Percentiles rank a stretch among this genome's conserved stretches.
phyloP scores from a whole-genome alignment of 53 echinoderm and acorn worm genomes.

The Paelopatides confundens region DNA sequence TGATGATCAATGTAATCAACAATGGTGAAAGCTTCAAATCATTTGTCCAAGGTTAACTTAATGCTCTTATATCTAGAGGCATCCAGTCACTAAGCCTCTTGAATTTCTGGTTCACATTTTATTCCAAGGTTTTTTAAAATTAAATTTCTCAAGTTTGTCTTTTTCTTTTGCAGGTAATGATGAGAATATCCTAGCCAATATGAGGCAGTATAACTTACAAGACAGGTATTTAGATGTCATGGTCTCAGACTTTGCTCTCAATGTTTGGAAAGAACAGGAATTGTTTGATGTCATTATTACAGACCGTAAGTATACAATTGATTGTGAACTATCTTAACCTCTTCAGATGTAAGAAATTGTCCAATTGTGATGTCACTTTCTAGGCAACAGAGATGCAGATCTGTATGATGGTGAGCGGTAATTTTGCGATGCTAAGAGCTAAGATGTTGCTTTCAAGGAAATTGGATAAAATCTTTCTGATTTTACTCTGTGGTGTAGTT shows the following conservation, averaged over 20 bases:
- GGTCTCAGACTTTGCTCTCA: conserved; percentile 88
- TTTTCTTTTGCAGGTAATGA: conserved; percentile 68
- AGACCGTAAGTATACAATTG: conserved; percentile 75
- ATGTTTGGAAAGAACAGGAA: conserved; percentile 87
- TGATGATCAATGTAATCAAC: no score
- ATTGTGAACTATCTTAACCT: neutral
- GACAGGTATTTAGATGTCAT: conserved; percentile 89
- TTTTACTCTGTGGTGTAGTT: no score
- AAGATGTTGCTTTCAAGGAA: no score
- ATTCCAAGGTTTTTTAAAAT: no score
- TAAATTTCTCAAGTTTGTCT: neutral
- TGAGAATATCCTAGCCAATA: conserved; percentile 91
- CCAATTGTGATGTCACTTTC: neutral
- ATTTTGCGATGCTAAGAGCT: no score
- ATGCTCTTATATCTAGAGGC: no score
- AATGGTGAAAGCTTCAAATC: no score
- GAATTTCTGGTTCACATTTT: no score
- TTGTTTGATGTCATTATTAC: conserved; percentile 97
- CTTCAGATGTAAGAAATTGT: neutral
- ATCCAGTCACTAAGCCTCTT: no score
- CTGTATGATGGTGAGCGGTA: no score
- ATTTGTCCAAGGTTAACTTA: no score
- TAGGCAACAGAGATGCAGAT: neutral
- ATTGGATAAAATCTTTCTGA: no score
- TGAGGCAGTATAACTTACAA: conserved; percentile 83